A percentile compares a stretch with the other conserved stretches of the same genome.
Evolutionary conservation across 2,888 invertebrate genomes (phyloP).

Genomic region (Heteromurus nitidus): DNA sequence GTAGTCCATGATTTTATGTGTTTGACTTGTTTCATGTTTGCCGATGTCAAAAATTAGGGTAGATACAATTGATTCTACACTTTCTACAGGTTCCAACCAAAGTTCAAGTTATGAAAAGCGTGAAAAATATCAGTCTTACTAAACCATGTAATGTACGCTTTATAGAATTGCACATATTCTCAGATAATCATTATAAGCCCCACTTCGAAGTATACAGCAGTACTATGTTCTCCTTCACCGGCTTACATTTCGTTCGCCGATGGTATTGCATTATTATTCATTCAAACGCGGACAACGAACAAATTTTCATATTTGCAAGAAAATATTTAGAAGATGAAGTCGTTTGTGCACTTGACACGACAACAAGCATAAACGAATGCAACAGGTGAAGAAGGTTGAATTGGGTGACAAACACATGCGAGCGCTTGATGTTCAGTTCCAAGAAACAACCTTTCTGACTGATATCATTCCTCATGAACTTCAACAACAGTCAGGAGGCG

Average conservation of each 20-base stretch:
- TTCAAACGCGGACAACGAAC: too few species aligned
- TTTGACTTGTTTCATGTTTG: too few species aligned
- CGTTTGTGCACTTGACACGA: constrained; percentile 14
- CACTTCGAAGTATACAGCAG: neutral
- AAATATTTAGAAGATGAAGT: neutral
- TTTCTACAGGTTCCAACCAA: too few species aligned
- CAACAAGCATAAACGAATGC: neutral
- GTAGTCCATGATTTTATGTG: too few species aligned
- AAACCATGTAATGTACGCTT: too few species aligned
- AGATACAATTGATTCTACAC: too few species aligned
- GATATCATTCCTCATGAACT: constrained; percentile 8
- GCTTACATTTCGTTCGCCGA: constrained; percentile 8
- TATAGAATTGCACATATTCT: too few species aligned
- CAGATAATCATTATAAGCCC: too few species aligned
- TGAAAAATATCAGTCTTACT: too few species aligned
- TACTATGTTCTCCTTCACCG: neutral
- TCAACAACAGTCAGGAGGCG: constrained; percentile 4
- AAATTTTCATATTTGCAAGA: neutral
- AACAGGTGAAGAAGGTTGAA: constrained; percentile 16
- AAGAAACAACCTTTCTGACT: constrained; percentile 17
- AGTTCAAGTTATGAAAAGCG: too few species aligned
- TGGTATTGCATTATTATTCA: neutral
- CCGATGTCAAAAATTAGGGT: too few species aligned
- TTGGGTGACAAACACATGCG: constrained; percentile 18
- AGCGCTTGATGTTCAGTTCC: constrained; percentile 16